These are phyloP conservation scores for Nasonovia ribisnigri DNA, from an alignment of 2,888 invertebrate species.

Conservation along the genomic window DNA sequence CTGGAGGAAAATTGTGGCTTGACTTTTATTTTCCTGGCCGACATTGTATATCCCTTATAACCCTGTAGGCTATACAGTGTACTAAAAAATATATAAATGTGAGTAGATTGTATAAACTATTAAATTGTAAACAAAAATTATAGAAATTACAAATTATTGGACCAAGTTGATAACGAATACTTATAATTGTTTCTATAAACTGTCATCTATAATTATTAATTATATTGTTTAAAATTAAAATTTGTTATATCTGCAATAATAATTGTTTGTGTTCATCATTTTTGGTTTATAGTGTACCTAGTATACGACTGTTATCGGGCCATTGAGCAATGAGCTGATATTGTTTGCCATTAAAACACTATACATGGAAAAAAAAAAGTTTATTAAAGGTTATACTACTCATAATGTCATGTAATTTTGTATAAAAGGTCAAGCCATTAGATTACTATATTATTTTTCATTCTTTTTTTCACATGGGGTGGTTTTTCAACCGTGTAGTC, in stretches of 20 bases:
- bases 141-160: neutral
- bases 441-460: neutral
- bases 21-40: neutral
- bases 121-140: neutral
- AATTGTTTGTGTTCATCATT: neutral
- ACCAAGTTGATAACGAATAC: neutral
- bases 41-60: neutral
- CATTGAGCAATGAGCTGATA: neutral
- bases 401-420: neutral
- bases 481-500: neutral
- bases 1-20: neutral
- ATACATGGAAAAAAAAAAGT: neutral
- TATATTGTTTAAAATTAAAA: neutral
- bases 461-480: neutral
- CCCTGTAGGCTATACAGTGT: neutral
- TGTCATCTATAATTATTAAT: neutral
- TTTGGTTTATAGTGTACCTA: neutral
- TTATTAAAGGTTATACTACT: constrained; percentile 43
- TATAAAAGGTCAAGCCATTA: constrained; percentile 51
- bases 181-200: neutral
- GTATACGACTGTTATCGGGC: neutral
- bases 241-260: neutral
- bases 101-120: neutral
- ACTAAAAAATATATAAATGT: neutral
- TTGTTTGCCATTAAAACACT: constrained; percentile 39